Base-by-base conservation (phyloP, 2,113 vertebrate genomes). In the Ochotona princeps region DNA sequence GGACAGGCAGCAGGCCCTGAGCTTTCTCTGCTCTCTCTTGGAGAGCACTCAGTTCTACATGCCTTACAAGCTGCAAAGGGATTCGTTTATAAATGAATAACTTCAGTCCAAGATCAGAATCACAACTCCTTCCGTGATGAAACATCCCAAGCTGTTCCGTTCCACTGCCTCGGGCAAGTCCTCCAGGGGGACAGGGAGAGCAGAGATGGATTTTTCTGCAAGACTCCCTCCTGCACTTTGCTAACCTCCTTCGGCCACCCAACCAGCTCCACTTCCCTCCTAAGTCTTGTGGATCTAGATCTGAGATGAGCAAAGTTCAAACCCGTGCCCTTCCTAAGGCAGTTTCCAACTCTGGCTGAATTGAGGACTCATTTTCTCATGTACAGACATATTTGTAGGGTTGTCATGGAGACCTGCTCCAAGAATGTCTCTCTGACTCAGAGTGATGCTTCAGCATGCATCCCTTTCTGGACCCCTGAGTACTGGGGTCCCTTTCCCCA, bases 361-460 rank as follows among this genome's bases (percentile, higher is more conserved):
- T 51, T 26, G 23, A 54, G 21, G 73, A n/a, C 13, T 30, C 32
- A 66, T 8, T 73, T 26, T 12, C 26, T 49, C 20, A 65, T 17
- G 7, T 15, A 28, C 0, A 6, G 25, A 69, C 30, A 44, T 1
- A 25, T 61, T 20, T 2, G 5, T 5, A 30, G 17, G 17, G 1
- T 72, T 57, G 9, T 74, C n/a, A 25, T 3, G 44, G 49, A 2
- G 23, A 23, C 25, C 67, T 63, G 15, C 25, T 30, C 5, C 32
- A 18, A 25, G 7, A 6, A 20, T 12, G 54, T 92, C 20, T 67
- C 51, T n/a, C 44, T 35, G 23, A 57, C 23, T 87, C n/a, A 66
- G 26, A 63, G 23, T 65, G 76, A 12, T 60, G 20, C 47, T 87
- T 65, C 70, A n/a, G 44, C 18, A 23, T 4, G 11, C 12, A 91